Percentiles rank a stretch among this genome's conserved stretches.
Evolutionary conservation across 2,888 invertebrate genomes (phyloP).

Genomic region (Pediacus dermestoides): DNA sequence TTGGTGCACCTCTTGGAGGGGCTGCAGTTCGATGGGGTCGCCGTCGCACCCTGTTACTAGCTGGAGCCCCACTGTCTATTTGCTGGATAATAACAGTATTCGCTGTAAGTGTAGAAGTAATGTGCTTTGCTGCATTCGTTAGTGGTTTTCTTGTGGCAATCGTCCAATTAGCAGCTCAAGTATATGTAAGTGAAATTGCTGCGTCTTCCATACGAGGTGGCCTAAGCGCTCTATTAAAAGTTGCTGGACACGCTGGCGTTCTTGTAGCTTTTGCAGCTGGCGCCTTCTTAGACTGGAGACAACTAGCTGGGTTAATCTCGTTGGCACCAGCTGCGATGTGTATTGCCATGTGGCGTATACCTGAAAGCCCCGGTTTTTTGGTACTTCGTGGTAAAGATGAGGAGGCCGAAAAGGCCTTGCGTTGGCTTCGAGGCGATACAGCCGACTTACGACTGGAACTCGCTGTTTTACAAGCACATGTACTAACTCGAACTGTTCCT

Average conservation of each 20-base stretch:
- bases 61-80: slow-evolving; percentile 71
- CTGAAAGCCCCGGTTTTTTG: slow-evolving; percentile 85
- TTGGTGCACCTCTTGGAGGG: slow-evolving; percentile 78
- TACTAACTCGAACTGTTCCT: slow-evolving; percentile 50
- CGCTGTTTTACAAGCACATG: slow-evolving; percentile 67
- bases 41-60: slow-evolving; percentile 64
- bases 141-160: slow-evolving; percentile 62
- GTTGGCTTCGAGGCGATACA: slow-evolving; percentile 74
- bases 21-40: slow-evolving; percentile 73
- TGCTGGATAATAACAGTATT: slow-evolving; percentile 81
- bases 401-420: slow-evolving; percentile 70
- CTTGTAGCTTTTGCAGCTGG: slow-evolving; percentile 80
- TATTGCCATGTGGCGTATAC: slow-evolving; percentile 72
- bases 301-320: slow-evolving; percentile 76
- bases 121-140: slow-evolving; percentile 80
- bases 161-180: slow-evolving; percentile 51
- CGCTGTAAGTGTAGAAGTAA: slow-evolving; percentile 72
- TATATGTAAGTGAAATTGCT: slow-evolving; percentile 89
- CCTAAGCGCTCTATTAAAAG: slow-evolving; percentile 80
- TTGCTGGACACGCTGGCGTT: slow-evolving; percentile 81
- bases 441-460: slow-evolving; percentile 75
- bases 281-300: slow-evolving; percentile 79
- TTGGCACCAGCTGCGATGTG: slow-evolving; percentile 75
- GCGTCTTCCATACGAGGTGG: slow-evolving; percentile 83
- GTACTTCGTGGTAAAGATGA: slow-evolving; percentile 73